Evolutionary conservation across 2,113 vertebrate species (phyloP), one percentile per base, ranked within the genome.

Genomic region (Platycercus adscitus): DNA sequence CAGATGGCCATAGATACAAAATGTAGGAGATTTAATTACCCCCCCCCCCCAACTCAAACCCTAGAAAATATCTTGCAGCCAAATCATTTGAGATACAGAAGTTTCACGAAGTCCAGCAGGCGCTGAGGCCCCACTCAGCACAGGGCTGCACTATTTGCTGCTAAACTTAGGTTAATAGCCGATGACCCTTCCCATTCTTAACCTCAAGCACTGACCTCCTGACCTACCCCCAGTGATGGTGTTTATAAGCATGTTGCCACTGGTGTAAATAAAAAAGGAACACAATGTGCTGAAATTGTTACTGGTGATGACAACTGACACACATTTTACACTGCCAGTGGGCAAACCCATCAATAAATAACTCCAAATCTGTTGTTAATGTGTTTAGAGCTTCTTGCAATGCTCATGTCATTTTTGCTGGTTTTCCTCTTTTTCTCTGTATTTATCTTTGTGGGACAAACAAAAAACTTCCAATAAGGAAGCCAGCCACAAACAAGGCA

Each of bases 231-330:
- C 89, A 97, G 96, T 95, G 96, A 97, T 82, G 95, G 90, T 97
- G 96, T 97, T 98, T 98, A 98, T 96, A 97, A 97, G 96, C 98
- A 92, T 92, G 95, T 94, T 98, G 97, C 98, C 97, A 97, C 95
- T 63, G 97, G 97, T 97, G 97, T 98, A 98, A 98, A 98, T 98
- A 98, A 98, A 98, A 97, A 98, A 97, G 94, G 97, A 97, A 93
- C 94, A 96, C 94, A 97, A 96, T 23, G 97, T 97, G 96, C 94
- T 98, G 98, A 98, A 98, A 98, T 96, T 97, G 98, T 98, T 98
- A 98, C 96, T 97, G 97, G 97, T 97, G 97, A 98, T 97, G 97
- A 98, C 95, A 97, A 98, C 96, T 90, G 97, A 97, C 97, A 98
- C 64, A 39, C 91, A 97, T 96, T 97, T 97, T 95, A 97, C 96